Evolutionary conservation across 1,140 invertebrate species (phyloP), one percentile per base, ranked within the genome.

Genomic region (Meloidogyne exigua): DNA sequence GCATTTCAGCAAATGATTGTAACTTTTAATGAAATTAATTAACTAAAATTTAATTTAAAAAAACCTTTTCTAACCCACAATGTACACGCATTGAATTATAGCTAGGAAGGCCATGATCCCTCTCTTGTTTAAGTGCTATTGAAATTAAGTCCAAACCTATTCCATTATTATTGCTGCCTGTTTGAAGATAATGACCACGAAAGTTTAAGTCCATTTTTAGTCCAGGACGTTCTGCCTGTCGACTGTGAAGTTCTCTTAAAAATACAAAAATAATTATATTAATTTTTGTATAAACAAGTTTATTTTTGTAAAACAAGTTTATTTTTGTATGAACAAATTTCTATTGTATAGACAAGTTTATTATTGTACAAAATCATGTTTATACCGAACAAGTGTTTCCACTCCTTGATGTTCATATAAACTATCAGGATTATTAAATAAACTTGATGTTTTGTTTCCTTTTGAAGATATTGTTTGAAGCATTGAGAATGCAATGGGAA

Each of bases 401-500:
- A 83, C 36, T 23, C 82, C 79, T n/a, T 69, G 63, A 21, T 67
- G 64, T 32, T 72, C 68, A 75, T 80, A 79, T 0, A 83, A 44
- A 18, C 39, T 21, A 68, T 81, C 79, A 36, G 82, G 82, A 71
- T 82, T 84, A 78, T 84, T 82, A 26, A 84, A 84, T 49, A 73
- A 5, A 13, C 44, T 15, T 25, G 62, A 9, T 57, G 49, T n/a
- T 7, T 18, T 57, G 0, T 44, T 44, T 21, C 28, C 21, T 13
- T 77, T 32, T 9, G 70, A 62, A 28, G 39, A 42, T 10, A 42
- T 23, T 18, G 49, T 32, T 13, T 42, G 67, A 4, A 84, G 49
- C 79, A 39, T 78, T 7, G 81, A 79, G 64, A 84, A 82, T 42
- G 83, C 83, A 10, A 84, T 57, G 13, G 76, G 36, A n/a, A 67